phyloP scores from a whole-genome alignment of 2,888 invertebrate species.

The Hirudinaria manillensis region DNA sequence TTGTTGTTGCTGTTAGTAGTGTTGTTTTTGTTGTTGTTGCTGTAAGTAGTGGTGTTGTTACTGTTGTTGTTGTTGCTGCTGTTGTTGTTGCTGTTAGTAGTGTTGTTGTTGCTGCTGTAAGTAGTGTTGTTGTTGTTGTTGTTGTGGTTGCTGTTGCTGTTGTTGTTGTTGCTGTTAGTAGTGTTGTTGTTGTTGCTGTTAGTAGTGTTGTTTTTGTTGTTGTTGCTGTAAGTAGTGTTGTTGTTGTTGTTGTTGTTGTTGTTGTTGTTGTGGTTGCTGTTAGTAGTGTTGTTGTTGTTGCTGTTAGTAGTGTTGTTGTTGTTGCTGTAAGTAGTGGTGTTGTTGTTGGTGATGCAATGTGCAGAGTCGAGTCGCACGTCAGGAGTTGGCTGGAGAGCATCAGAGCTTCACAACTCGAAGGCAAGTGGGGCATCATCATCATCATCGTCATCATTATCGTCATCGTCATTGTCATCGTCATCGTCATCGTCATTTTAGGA shows the following conservation, averaged over 20 bases:
- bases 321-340: no score
- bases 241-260: not conserved
- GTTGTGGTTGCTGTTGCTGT: not conserved
- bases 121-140: not conserved
- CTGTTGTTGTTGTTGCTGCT: not conserved
- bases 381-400: no score
- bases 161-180: not conserved
- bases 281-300: no score
- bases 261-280: no score
- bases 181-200: not conserved
- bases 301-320: no score
- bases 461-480: constrained; percentile 30
- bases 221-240: not conserved
- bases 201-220: not conserved
- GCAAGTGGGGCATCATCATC: not conserved
- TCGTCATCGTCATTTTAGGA: constrained; percentile 26
- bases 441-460: constrained; percentile 19
- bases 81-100: not conserved
- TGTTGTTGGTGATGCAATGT: no score
- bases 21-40: not conserved
- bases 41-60: not conserved
- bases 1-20: not conserved
- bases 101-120: not conserved
- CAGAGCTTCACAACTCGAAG: constrained; percentile 5
- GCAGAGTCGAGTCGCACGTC: no score